A percentile compares a stretch with the other conserved stretches of the same genome.
These are phyloP conservation scores for Physocephala rufipes DNA, from an alignment of 2,888 invertebrate species.

Conservation along the genomic window DNA sequence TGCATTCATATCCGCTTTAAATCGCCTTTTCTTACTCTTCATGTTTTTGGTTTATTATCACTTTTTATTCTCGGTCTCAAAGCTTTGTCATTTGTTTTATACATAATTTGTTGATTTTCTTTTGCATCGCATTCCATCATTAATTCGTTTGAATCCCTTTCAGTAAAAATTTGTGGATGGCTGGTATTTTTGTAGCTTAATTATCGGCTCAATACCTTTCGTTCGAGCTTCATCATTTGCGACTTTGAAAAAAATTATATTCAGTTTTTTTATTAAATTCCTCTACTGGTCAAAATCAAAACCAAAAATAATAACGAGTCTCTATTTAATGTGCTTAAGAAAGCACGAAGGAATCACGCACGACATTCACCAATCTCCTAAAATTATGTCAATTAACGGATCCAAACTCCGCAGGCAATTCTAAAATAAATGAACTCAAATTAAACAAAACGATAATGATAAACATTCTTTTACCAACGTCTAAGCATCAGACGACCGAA, in stretches of 20 bases:
- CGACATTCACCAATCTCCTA: no score
- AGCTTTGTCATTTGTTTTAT: conserved; percentile 4
- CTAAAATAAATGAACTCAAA: no score
- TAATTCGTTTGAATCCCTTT: background rate
- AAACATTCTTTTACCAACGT: no score
- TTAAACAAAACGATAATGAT: no score
- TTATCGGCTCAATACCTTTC: conserved; percentile 23
- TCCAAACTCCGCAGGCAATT: no score
- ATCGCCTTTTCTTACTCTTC: background rate
- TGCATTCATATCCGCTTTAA: background rate
- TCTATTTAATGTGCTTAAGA: no score
- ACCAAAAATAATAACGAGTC: no score
- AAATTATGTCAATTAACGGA: no score
- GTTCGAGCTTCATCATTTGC: background rate
- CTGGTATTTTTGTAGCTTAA: conserved; percentile 33
- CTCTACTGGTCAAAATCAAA: background rate
- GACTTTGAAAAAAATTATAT: background rate
- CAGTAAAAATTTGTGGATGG: background rate
- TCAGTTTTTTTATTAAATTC: background rate
- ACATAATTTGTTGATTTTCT: background rate
- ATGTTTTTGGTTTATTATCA: background rate
- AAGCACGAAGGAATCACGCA: no score
- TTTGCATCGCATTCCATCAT: background rate
- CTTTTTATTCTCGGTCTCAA: background rate
- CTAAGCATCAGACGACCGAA: no score